These are phyloP conservation scores for Thelaira solivaga DNA, from an alignment of 2,888 invertebrate genomes.

Conservation along the genomic window DNA sequence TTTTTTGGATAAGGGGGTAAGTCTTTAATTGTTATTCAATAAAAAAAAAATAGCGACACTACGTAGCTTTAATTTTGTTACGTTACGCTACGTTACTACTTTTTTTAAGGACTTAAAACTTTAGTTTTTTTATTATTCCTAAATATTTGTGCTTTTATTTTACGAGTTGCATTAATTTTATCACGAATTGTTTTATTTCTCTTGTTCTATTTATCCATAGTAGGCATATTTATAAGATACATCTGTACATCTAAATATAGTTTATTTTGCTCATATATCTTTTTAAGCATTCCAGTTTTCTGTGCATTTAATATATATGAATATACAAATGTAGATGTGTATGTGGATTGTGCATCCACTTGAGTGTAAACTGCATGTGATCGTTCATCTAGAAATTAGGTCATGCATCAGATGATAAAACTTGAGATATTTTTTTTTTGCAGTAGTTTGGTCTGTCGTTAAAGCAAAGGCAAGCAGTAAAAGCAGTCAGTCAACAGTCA, in stretches of 20 bases:
- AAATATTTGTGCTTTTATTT: no score
- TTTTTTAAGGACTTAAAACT: no score
- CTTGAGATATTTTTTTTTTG: constrained; percentile 56
- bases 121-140: no score
- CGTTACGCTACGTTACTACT: no score
- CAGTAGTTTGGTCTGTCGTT: constrained; percentile 22
- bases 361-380: constrained; percentile 44
- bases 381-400: constrained; percentile 72
- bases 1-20: no score
- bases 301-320: constrained; percentile 21
- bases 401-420: constrained; percentile 69
- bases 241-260: constrained; percentile 56
- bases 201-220: no score
- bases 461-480: constrained; percentile 14
- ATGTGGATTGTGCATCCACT: constrained; percentile 8
- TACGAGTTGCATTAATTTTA: not conserved
- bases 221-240: no score
- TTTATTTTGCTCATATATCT: constrained; percentile 19
- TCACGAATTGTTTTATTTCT: constrained; percentile 1
- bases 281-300: constrained; percentile 26
- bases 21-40: no score
- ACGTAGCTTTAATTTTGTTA: no score
- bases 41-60: no score
- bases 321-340: constrained; percentile 40
- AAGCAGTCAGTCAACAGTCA: constrained; percentile 3